These are phyloP conservation scores for Eidolon dupreanum DNA, from an alignment of 2,797 vertebrate species.

Conservation along the genomic window DNA sequence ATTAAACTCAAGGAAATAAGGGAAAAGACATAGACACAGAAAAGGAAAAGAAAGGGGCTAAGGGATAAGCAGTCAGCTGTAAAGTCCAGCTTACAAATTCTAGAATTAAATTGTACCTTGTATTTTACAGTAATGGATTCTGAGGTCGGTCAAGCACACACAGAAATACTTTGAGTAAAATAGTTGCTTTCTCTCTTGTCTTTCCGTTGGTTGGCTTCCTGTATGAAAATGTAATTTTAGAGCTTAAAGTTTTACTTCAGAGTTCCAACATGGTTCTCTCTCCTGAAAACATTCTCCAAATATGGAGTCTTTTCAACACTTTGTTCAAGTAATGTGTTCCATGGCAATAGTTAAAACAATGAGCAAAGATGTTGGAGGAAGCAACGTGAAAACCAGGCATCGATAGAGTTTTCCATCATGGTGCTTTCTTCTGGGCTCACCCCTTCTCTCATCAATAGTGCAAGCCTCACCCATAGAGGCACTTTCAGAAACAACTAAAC, in stretches of 20 bases:
- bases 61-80: conserved; percentile 38
- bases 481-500: neutral
- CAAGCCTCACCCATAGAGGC: neutral
- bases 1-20: conserved; percentile 51
- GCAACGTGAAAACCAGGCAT: neutral
- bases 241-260: conserved; percentile 23
- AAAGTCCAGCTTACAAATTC: conserved; percentile 53
- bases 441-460: neutral
- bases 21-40: neutral
- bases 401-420: neutral
- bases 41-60: neutral
- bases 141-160: conserved; percentile 6
- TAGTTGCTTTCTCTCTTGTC: conserved; percentile 45
- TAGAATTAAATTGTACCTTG: conserved; percentile 52
- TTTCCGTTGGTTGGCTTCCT: neutral
- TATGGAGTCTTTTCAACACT: neutral
- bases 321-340: neutral
- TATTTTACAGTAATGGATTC: conserved; percentile 33
- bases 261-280: neutral
- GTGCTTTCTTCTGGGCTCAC: neutral
- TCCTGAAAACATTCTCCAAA: neutral
- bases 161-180: conserved; percentile 41
- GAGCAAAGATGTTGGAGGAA: neutral
- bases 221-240: conserved; percentile 43
- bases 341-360: neutral